These are phyloP conservation scores for Odocoileus hemionus DNA, from an alignment of 2,113 vertebrate species.

Conservation along the genomic window DNA sequence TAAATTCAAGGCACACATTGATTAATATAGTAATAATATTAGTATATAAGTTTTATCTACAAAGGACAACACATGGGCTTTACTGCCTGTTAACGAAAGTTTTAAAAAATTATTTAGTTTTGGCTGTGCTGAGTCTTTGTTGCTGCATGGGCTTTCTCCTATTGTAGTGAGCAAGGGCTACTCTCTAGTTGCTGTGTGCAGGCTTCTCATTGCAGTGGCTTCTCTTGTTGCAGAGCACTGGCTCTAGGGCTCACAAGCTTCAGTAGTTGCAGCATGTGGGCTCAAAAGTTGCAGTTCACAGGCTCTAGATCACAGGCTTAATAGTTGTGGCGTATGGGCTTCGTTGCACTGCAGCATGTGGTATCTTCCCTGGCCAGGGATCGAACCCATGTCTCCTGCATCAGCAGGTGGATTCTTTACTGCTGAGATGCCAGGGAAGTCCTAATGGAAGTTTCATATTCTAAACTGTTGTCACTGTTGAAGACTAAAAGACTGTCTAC, in stretches of 20 bases:
- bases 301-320: not conserved
- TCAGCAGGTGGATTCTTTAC: not conserved
- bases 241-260: not conserved
- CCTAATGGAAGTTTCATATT: not conserved
- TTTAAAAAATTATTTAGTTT: not conserved
- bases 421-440: not conserved
- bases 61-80: not conserved
- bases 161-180: not conserved
- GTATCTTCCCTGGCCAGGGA: not conserved
- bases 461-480: not conserved
- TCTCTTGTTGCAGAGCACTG: not conserved
- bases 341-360: not conserved
- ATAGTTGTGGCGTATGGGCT: not conserved
- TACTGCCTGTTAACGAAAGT: not conserved
- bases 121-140: not conserved
- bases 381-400: not conserved
- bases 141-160: not conserved
- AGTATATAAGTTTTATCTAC: not conserved
- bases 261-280: not conserved
- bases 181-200: not conserved
- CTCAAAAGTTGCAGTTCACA: not conserved
- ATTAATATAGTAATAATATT: not conserved
- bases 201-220: not conserved
- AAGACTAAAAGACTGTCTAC: not conserved
- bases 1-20: conserved; percentile 18